A percentile compares a stretch with the other conserved stretches of the same genome.
These are phyloP conservation scores for Molossus alvarezi DNA, from an alignment of 2,797 vertebrate species.

Conservation along the genomic window DNA sequence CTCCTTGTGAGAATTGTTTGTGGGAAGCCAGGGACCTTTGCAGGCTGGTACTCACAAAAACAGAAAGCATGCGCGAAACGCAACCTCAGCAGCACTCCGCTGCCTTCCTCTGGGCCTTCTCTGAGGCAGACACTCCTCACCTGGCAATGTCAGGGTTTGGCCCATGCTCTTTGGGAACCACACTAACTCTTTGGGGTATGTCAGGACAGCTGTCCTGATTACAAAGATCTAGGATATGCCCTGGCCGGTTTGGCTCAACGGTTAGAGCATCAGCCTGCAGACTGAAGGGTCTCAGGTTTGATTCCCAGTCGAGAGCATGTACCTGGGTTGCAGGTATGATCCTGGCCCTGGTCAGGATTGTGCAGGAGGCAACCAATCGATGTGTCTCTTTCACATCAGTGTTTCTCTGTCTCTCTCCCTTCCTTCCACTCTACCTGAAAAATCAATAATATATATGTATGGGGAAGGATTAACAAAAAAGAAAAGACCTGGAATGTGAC, in stretches of 20 bases:
- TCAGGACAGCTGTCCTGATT: slow-evolving; percentile 34
- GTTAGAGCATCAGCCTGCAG: too few species aligned
- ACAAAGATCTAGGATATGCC: background rate
- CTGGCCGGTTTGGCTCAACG: too few species aligned
- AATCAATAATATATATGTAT: too few species aligned
- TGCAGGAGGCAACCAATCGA: too few species aligned
- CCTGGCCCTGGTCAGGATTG: too few species aligned
- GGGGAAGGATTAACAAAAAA: too few species aligned
- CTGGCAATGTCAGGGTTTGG: background rate
- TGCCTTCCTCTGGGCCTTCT: background rate
- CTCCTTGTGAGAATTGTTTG: slow-evolving; percentile 2
- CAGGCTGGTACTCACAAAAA: background rate
- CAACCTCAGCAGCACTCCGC: background rate
- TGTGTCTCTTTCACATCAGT: too few species aligned
- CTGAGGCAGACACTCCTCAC: background rate
- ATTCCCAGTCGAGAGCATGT: too few species aligned
- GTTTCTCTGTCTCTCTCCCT: too few species aligned
- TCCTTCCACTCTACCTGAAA: too few species aligned
- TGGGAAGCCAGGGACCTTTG: slow-evolving; percentile 30
- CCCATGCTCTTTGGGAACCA: background rate
- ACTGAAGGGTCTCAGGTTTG: too few species aligned
- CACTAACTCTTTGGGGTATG: background rate
- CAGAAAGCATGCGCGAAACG: background rate
- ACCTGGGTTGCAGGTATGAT: too few species aligned
- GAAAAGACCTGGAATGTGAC: slow-evolving; percentile 7